Evolutionary conservation across 2,113 vertebrate species (phyloP).

Genomic region (Amphiprion ocellaris): DNA sequence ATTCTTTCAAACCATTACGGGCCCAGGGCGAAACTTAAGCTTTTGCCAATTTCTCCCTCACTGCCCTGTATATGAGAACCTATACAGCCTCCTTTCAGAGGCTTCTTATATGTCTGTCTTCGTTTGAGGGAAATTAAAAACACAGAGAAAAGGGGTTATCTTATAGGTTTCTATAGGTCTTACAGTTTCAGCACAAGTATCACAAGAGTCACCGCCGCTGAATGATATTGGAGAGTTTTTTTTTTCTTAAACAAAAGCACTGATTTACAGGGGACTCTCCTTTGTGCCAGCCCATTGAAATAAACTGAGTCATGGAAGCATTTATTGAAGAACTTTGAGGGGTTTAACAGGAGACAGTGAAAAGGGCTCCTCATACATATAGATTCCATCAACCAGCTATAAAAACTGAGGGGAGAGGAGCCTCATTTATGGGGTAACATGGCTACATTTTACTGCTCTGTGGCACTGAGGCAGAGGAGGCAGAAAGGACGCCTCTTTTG

Average conservation of each 20-base stretch:
- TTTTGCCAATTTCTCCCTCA: conserved; percentile 74
- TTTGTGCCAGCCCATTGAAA: conserved; percentile 66
- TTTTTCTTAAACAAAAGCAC: conserved; percentile 72
- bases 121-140: conserved; percentile 65
- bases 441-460: conserved; percentile 76
- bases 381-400: conserved; percentile 74
- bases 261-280: conserved; percentile 68
- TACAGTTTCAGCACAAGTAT: conserved; percentile 62
- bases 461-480: conserved; percentile 71
- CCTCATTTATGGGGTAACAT: conserved; percentile 72
- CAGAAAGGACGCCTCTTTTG: conserved; percentile 72
- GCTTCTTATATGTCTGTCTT: conserved; percentile 68
- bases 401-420: conserved; percentile 69
- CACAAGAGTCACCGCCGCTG: conserved; percentile 53
- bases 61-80: conserved; percentile 63
- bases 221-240: conserved; percentile 59
- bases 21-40: conserved; percentile 73
- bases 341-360: conserved; percentile 77
- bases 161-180: conserved; percentile 70
- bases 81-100: conserved; percentile 69
- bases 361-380: conserved; percentile 68
- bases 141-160: conserved; percentile 51
- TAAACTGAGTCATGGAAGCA: conserved; percentile 71
- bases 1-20: conserved; percentile 79
- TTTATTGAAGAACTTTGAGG: conserved; percentile 74